These are phyloP conservation scores for Hirundichthys speculiger DNA, from an alignment of 2,113 vertebrate species.

Conservation along the genomic window DNA sequence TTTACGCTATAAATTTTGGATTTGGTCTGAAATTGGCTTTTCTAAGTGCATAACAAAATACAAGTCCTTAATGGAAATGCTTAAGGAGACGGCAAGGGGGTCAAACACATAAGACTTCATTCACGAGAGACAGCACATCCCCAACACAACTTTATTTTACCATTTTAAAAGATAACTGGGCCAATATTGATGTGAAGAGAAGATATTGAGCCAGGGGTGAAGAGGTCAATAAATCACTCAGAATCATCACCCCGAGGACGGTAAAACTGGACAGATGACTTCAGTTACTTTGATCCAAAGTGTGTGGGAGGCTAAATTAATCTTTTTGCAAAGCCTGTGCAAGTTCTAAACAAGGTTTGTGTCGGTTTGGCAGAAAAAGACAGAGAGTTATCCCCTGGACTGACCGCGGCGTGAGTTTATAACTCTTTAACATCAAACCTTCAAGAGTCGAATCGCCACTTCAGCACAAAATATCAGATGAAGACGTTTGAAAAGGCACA, in stretches of 20 bases:
- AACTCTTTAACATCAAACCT: too few species aligned
- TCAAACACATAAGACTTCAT: slow-evolving; percentile 1
- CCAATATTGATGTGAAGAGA: not conserved
- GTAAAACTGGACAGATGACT: not conserved
- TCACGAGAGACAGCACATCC: not conserved
- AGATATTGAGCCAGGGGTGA: not conserved
- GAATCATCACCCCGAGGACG: not conserved
- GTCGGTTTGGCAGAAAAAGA: too few species aligned
- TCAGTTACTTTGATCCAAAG: not conserved
- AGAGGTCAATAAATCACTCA: not conserved
- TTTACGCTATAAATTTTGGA: too few species aligned
- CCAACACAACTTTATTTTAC: not conserved
- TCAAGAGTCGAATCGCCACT: too few species aligned
- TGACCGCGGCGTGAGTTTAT: too few species aligned
- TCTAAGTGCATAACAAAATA: not conserved
- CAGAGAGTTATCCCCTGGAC: too few species aligned
- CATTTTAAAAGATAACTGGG: slow-evolving; percentile 5
- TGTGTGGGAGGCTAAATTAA: not conserved
- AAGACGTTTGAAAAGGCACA: too few species aligned
- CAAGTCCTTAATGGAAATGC: not conserved
- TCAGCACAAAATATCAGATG: too few species aligned
- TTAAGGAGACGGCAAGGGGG: not conserved
- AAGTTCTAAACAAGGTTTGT: slow-evolving; percentile 9
- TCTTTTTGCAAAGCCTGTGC: not conserved
- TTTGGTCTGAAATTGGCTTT: not conserved